phyloP scores from a whole-genome alignment of 1,140 invertebrate genomes.

The Drosophila nigrodunni region DNA sequence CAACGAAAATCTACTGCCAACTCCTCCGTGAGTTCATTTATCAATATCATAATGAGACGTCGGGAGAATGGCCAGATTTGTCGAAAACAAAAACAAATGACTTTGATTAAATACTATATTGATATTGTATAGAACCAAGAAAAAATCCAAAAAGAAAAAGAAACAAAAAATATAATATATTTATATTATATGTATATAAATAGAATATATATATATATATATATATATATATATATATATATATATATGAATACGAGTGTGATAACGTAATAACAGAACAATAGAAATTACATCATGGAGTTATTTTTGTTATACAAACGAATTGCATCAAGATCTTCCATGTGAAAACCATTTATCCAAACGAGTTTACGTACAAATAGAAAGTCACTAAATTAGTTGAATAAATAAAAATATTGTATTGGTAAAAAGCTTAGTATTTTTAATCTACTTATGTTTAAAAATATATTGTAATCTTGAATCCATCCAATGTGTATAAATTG shows the following conservation, averaged over 20 bases:
- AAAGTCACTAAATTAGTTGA: conserved; percentile 58
- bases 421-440: conserved; percentile 38
- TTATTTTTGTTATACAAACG: conserved; percentile 38
- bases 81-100: conserved; percentile 16
- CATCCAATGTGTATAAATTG: not conserved
- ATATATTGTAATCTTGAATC: conserved; percentile 35
- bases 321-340: conserved; percentile 58
- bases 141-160: conserved; percentile 4
- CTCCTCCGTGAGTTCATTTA: conserved; percentile 11
- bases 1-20: conserved; percentile 23
- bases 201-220: conserved; percentile 4
- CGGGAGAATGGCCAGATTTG: conserved; percentile 10
- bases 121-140: conserved; percentile 13
- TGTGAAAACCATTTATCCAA: conserved; percentile 40
- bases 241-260: conserved; percentile 30
- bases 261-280: conserved; percentile 48
- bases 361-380: conserved; percentile 71
- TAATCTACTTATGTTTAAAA: conserved; percentile 71
- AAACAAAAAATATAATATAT: conserved; percentile 1
- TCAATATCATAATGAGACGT: conserved; percentile 20
- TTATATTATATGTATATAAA: conserved; percentile 1
- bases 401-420: conserved; percentile 25
- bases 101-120: conserved; percentile 19
- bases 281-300: conserved; percentile 38
- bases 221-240: conserved; percentile 15